These are phyloP conservation scores for Rhea pennata DNA, from an alignment of 2,113 vertebrate genomes.

Conservation along the genomic window DNA sequence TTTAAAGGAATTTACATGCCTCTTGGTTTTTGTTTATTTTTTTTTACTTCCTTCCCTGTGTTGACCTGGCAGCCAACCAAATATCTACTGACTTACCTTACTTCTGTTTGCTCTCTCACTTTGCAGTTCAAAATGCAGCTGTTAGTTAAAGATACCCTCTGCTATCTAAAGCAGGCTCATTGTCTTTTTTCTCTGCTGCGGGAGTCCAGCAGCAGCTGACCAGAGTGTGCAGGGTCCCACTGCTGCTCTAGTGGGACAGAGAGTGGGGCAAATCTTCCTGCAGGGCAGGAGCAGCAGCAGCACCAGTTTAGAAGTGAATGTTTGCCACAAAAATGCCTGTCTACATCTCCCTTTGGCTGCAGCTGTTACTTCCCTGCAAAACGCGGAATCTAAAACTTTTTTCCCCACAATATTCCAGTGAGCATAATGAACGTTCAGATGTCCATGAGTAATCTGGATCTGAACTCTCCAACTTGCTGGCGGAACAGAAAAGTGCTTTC, in stretches of 20 bases:
- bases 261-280: not conserved
- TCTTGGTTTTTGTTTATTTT: not conserved
- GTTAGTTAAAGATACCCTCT: not conserved
- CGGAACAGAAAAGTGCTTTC: not conserved
- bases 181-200: fast-evolving
- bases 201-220: not conserved
- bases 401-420: not conserved
- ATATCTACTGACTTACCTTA: not conserved
- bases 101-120: not conserved
- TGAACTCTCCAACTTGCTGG: not conserved
- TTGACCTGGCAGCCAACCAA: not conserved
- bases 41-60: too few species aligned
- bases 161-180: not conserved
- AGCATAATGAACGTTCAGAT: not conserved
- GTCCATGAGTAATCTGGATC: not conserved
- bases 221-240: not conserved
- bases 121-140: not conserved
- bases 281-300: not conserved
- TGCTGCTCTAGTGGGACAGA: fast-evolving
- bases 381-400: not conserved
- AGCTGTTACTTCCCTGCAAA: not conserved
- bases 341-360: not conserved
- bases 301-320: not conserved
- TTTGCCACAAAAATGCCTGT: fast-evolving
- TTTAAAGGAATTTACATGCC: not conserved